These are phyloP conservation scores for Sycophila sp. DNA, from an alignment of 1,140 invertebrate species.

Conservation along the genomic window DNA sequence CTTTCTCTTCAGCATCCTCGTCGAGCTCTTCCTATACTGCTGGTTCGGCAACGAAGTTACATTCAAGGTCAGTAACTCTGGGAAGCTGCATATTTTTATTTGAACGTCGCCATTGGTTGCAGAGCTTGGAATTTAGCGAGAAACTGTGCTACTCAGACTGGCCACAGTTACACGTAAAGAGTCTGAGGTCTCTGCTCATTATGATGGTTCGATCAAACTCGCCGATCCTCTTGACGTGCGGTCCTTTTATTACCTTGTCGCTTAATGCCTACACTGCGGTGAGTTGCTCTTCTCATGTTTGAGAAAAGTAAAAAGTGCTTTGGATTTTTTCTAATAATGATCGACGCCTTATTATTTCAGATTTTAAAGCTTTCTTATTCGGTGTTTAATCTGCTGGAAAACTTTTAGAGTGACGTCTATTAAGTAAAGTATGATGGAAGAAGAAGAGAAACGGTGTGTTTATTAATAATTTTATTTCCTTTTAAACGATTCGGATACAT, in stretches of 20 bases:
- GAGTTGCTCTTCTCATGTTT: not conserved
- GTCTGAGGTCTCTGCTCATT: not conserved
- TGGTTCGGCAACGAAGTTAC: too few relatives aligned
- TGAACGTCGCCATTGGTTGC: too few relatives aligned
- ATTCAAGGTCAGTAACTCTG: not conserved
- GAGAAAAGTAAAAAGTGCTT: too few relatives aligned
- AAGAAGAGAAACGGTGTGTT: slow-evolving; percentile 39
- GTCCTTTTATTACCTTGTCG: not conserved
- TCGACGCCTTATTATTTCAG: not conserved
- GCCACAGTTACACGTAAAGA: not conserved
- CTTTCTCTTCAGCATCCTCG: not conserved
- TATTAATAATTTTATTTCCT: slow-evolving; percentile 62
- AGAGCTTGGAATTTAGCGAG: not conserved
- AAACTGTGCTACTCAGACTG: not conserved
- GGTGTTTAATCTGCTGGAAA: not conserved
- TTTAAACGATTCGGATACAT: slow-evolving; percentile 60
- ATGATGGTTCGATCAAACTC: not conserved
- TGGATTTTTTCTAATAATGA: too few relatives aligned
- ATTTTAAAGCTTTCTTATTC: slow-evolving; percentile 1
- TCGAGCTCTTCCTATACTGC: not conserved
- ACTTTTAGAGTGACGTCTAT: too few relatives aligned
- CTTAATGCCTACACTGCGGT: not conserved
- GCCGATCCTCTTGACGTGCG: not conserved
- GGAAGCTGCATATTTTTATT: too few relatives aligned
- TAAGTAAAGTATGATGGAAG: too few relatives aligned